These are phyloP conservation scores for Campoplex nolae DNA, from an alignment of 2,888 invertebrate genomes.

Conservation along the genomic window DNA sequence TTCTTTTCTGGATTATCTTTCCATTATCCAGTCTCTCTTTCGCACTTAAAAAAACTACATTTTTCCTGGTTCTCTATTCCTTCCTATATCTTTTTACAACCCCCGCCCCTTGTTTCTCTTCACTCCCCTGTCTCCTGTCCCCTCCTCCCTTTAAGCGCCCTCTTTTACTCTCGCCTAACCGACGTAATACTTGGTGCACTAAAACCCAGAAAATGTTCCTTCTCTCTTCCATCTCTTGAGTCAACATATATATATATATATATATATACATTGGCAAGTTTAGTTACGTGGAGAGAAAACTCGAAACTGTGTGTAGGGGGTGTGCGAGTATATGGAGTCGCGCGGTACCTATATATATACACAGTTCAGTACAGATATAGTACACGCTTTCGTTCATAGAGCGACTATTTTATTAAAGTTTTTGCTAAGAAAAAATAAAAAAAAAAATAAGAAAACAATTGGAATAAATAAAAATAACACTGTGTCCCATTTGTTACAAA, in stretches of 20 bases:
- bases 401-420: background rate
- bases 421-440: background rate
- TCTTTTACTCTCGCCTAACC: slow-evolving; percentile 52
- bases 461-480: background rate
- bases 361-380: background rate
- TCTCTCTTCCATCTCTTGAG: slow-evolving; percentile 3
- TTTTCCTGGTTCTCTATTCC: slow-evolving; percentile 1
- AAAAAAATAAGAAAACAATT: background rate
- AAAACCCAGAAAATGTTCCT: slow-evolving; percentile 46
- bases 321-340: background rate
- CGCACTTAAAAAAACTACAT: background rate
- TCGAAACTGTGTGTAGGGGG: slow-evolving; percentile 6
- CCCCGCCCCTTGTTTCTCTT: background rate
- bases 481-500: background rate
- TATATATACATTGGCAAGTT: background rate
- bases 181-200: slow-evolving; percentile 57
- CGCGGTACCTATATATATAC: background rate
- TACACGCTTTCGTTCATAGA: background rate
- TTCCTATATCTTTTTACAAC: slow-evolving; percentile 16
- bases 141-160: slow-evolving; percentile 59
- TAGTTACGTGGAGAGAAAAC: slow-evolving; percentile 27
- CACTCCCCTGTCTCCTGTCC: background rate
- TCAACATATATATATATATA: background rate
- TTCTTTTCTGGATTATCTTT: slow-evolving; percentile 14
- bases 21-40: background rate